These are phyloP conservation scores for Cheilosia scutellata DNA, from an alignment of 2,888 invertebrate species.

Conservation along the genomic window DNA sequence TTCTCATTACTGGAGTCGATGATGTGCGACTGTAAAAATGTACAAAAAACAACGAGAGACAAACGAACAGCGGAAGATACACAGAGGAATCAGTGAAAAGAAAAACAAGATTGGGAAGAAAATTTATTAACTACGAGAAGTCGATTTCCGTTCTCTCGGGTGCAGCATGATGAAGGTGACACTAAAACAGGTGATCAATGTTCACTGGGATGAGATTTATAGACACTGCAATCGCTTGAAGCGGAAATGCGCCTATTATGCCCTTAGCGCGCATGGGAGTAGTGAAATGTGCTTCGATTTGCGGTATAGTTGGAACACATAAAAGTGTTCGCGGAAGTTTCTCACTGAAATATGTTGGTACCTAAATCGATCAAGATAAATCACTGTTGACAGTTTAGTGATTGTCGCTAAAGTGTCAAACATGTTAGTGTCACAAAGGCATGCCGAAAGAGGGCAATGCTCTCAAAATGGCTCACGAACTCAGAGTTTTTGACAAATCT, in stretches of 20 bases:
- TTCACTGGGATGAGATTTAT: slow-evolving; percentile 20
- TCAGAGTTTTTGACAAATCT: too few relatives aligned
- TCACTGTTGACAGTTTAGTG: too few relatives aligned
- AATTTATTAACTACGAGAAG: slow-evolving; percentile 55
- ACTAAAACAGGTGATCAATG: slow-evolving; percentile 36
- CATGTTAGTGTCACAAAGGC: too few relatives aligned
- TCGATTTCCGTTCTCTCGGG: slow-evolving; percentile 53
- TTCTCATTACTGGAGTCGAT: slow-evolving; percentile 58
- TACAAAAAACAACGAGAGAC: background rate
- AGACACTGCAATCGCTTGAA: background rate
- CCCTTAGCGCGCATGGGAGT: background rate
- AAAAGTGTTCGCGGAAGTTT: too few relatives aligned
- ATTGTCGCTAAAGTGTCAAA: too few relatives aligned
- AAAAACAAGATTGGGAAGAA: slow-evolving; percentile 22
- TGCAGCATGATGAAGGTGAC: slow-evolving; percentile 47
- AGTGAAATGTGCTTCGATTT: too few relatives aligned
- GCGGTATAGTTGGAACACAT: too few relatives aligned
- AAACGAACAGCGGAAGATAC: background rate
- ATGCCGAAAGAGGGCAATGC: too few relatives aligned
- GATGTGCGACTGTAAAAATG: slow-evolving; percentile 46
- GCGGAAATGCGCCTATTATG: slow-evolving; percentile 20
- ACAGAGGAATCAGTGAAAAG: slow-evolving; percentile 2
- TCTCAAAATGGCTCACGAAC: too few relatives aligned
- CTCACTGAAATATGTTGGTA: too few relatives aligned
- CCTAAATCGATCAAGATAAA: too few relatives aligned